Percentiles rank a stretch among this genome's conserved stretches.
Conservation (phyloP, 2,113 vertebrate genomes). For the Hippolais icterina region DNA sequence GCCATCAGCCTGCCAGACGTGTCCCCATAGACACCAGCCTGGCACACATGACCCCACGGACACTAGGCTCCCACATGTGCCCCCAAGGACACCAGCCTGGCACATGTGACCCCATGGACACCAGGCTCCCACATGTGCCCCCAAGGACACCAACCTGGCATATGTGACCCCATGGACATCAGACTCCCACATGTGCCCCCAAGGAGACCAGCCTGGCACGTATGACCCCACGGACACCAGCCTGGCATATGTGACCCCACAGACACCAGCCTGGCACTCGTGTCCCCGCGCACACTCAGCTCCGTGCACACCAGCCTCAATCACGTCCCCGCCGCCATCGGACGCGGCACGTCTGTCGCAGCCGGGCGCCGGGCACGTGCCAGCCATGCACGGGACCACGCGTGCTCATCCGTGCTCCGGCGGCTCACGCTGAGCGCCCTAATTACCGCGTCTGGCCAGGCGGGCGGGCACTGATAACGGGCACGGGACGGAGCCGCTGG, state of each 20-base stretch:
- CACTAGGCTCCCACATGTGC: neutral
- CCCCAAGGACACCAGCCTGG: accelerated
- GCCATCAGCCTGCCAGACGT: neutral
- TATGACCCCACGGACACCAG: accelerated
- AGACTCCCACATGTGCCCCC: neutral
- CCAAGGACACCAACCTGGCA: accelerated
- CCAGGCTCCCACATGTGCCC: accelerated
- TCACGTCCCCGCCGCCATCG: neutral
- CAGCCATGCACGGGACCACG: neutral
- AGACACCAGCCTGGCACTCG: accelerated
- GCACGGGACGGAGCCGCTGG: conserved; percentile 2
- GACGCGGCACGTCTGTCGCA: neutral
- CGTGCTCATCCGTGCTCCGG: conserved; percentile 12
- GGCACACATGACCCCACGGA: accelerated
- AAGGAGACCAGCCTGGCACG: too few species aligned
- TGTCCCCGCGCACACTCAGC: accelerated
- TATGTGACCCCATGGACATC: neutral
- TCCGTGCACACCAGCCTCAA: accelerated
- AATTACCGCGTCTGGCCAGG: conserved; percentile 41
- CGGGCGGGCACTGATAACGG: conserved; percentile 40
- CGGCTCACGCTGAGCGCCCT: conserved; percentile 50
- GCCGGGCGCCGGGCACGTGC: neutral
- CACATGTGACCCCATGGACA: accelerated
- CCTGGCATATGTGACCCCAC: neutral
- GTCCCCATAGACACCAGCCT: too few species aligned